A percentile compares a stretch with the other conserved stretches of the same genome.
Conservation (phyloP, 2,797 vertebrate species). For the Sebastes jordani region DNA sequence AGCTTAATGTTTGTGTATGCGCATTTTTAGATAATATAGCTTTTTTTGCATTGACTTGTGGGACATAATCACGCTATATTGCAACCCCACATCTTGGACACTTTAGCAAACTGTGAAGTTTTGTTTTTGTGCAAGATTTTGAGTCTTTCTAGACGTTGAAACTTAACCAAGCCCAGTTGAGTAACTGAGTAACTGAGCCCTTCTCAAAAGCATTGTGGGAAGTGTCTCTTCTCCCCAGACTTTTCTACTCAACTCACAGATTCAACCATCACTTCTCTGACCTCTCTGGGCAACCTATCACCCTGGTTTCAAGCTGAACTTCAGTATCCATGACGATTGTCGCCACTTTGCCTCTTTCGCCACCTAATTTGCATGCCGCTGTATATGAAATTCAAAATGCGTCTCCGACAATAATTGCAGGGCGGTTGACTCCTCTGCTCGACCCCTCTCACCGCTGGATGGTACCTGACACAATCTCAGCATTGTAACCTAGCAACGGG, state of each 20-base stretch:
- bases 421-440: slow-evolving; percentile 9
- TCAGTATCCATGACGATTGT: neutral
- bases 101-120: neutral
- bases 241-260: slow-evolving; percentile 4
- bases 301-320: neutral
- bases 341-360: neutral
- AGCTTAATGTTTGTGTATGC: neutral
- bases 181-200: neutral
- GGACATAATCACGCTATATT: neutral
- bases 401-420: slow-evolving; percentile 8
- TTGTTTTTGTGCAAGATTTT: neutral
- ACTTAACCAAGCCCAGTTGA: neutral
- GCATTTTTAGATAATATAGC: slow-evolving; percentile 1
- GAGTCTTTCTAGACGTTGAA: neutral
- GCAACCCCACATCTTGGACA: neutral
- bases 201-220: neutral
- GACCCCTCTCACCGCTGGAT: neutral
- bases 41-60: neutral
- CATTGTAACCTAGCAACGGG: slow-evolving; percentile 40
- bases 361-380: slow-evolving; percentile 6
- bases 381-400: slow-evolving; percentile 5
- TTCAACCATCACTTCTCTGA: slow-evolving; percentile 10
- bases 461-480: neutral
- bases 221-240: neutral
- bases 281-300: neutral